Evolutionary conservation across 2,113 vertebrate species (phyloP).

Genomic region (Bostrychus sinensis): DNA sequence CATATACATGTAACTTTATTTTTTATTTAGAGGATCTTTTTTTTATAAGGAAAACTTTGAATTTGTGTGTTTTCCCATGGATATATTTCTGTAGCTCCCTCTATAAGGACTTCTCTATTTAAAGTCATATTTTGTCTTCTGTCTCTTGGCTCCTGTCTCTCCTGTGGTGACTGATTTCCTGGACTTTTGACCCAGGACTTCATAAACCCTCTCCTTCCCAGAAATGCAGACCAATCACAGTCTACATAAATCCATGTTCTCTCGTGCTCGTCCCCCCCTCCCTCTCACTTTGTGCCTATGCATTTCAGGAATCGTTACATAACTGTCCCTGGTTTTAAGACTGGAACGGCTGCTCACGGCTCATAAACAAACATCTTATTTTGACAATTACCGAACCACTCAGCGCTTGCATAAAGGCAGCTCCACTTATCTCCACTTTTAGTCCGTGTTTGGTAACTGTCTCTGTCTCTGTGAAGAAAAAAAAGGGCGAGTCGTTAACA

Average conservation of each 20-base stretch:
- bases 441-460: background rate
- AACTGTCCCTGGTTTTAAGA: slow-evolving; percentile 44
- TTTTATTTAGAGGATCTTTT: no score
- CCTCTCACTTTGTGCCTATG: slow-evolving; percentile 19
- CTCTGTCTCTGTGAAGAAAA: background rate
- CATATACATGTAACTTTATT: no score
- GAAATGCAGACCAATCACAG: background rate
- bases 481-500: background rate
- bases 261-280: background rate
- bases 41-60: no score
- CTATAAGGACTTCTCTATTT: no score
- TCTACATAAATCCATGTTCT: background rate
- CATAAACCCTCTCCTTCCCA: background rate
- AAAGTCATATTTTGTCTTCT: background rate
- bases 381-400: slow-evolving; percentile 1
- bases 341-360: background rate
- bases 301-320: slow-evolving; percentile 56
- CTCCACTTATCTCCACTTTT: background rate
- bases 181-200: no score
- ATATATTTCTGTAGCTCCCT: no score
- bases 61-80: no score
- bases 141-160: background rate
- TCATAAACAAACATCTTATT: background rate
- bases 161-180: background rate
- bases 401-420: background rate